Base-by-base conservation (phyloP, 2,888 invertebrate genomes). In the Nineta flava region DNA sequence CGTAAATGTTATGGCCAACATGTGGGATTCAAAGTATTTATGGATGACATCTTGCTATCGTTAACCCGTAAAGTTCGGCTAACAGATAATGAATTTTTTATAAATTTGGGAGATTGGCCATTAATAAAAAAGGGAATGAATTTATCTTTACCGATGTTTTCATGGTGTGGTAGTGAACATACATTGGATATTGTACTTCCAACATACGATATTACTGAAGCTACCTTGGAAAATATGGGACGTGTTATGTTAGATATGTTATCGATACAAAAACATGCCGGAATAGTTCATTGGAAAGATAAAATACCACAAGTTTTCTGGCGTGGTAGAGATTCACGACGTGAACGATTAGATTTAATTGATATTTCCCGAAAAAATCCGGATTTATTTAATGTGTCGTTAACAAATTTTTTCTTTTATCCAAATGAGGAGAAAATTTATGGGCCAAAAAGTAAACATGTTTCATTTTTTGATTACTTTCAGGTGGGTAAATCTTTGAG, bases 31-130 rank as follows among this genome's bases (percentile, higher is more conserved):
- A 92, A 92, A 64, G 90, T 92, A 81, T 96, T 97, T 69, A 79
- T 87, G 68, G 96, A 97, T 67, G 80, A 82, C 43, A 81, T 92
- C 51, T 66, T 97, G 26, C 64, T 88, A 44, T 93, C 90, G 1
- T 63, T 97, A 46, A 66, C 81, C 12, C 74, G 93, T 55, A 91
- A 92, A 74, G 81, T 84, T 17, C 59, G 68, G 17, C 64, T 96
- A 49, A 93, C 94, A 4, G 86, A 96, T 66, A 69, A 87, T 58
- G 94, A 96, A 65, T 79, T 96, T 59, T 83, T 94, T 56, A 76
- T 87, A 45, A 97, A 96, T 69, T 73, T 96, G 12, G 96, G 96
- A 13, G 96, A 97, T 66, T 96, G 95, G 95, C 96, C 96, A 0
- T 68, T 96, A 19, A 77, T 81, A 2, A 61, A 64, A 15, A 63